Conservation (phyloP, 2,797 vertebrate species). For the Danio choprae region DNA sequence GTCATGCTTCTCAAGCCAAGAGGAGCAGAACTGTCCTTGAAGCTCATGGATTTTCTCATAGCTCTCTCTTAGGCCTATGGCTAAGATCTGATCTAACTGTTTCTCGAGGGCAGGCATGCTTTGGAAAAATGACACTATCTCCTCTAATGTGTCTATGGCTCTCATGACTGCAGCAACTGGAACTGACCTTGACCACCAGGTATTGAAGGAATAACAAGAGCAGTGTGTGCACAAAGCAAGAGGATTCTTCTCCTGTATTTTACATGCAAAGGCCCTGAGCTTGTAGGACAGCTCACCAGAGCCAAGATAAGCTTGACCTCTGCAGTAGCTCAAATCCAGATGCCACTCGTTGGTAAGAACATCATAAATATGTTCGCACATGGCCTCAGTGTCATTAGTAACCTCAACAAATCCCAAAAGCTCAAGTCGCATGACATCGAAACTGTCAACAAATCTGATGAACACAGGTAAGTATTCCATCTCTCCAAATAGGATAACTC, state of each 20-base stretch:
- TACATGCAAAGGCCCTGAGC: constrained; percentile 84
- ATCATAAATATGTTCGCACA: constrained; percentile 76
- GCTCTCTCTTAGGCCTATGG: constrained; percentile 79
- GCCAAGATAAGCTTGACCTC: constrained; percentile 83
- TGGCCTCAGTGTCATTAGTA: constrained; percentile 74
- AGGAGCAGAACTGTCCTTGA: constrained; percentile 77
- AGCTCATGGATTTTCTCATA: constrained; percentile 83
- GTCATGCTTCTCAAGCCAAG: constrained; percentile 83
- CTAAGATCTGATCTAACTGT: constrained; percentile 81
- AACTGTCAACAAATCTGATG: constrained; percentile 83
- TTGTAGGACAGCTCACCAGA: constrained; percentile 82
- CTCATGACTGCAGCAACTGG: constrained; percentile 79
- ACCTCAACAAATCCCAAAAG: constrained; percentile 81
- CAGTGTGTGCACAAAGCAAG: constrained; percentile 85
- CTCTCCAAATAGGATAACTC: constrained; percentile 77
- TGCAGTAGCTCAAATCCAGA: constrained; percentile 80
- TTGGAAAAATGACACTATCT: constrained; percentile 80
- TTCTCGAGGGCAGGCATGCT: constrained; percentile 74
- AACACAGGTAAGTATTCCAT: constrained; percentile 79
- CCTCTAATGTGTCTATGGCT: constrained; percentile 80
- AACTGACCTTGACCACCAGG: constrained; percentile 84
- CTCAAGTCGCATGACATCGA: constrained; percentile 83
- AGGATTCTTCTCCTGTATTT: constrained; percentile 82
- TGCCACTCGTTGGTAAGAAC: constrained; percentile 77
- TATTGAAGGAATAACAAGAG: constrained; percentile 84